Base-by-base conservation (phyloP, 1,140 invertebrate species). In the Camponotus vicinus region DNA sequence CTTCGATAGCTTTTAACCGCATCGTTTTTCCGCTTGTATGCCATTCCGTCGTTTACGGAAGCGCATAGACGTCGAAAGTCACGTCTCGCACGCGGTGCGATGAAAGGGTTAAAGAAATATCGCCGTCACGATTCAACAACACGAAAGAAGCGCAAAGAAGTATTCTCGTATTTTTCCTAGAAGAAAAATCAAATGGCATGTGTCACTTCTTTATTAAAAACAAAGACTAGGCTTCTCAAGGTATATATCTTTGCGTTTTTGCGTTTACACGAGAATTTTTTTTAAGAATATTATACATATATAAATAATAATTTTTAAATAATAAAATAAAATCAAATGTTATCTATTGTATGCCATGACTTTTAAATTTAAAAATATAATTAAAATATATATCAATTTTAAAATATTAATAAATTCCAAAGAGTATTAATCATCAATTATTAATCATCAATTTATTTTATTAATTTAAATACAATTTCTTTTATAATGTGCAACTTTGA, bases 1-100 rank as follows among this genome's bases (percentile, higher is more conserved):
- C 69, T n/a, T 82, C 79, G 40, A 4, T 52, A 42, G 27, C 55
- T 27, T 73, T 83, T 73, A 40, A 9, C 32, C 27, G 15, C 55
- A 15, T 57, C 55, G 21, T 83, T 80, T 83, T 83, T 83, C 79
- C 40, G 69, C 69, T 61, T 40, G 40, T 82, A 27, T n/a, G 40
- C 67, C 67, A 71, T 27, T 57, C 11, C 27, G 49, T 57, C 66
- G 40, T 82, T 82, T 82, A 71, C 67, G 79, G 67, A 73, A 82
- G 40, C 40, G 32, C 40, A 37, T 40, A 40, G 9, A 83, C n/a
- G 55, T 73, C 79, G 40, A 83, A 75, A 83, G 69, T 83, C 79
- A 83, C 79, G 55, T 55, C 40, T 73, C 18, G 55, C 7, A 45
- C 13, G 6, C 15, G 37, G 6, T 5, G 52, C 6, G 45, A 27